A percentile compares a stretch with the other conserved stretches of the same genome.
Evolutionary conservation across 2,797 vertebrate genomes (phyloP).

Genomic region (Anguilla obscura): DNA sequence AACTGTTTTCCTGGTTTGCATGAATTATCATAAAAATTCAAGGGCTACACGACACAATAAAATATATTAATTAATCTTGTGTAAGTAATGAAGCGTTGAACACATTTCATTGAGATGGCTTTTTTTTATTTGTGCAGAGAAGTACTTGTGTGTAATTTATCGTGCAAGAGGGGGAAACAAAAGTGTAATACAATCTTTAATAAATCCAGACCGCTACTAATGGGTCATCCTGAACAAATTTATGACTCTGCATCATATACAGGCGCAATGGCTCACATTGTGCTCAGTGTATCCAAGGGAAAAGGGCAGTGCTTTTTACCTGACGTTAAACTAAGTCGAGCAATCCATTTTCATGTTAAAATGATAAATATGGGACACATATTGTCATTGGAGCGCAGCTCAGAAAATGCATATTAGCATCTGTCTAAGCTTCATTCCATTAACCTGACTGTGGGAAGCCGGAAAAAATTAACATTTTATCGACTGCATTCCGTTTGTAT

Average conservation of each 20-base stretch:
- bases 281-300: neutral
- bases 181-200: neutral
- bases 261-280: neutral
- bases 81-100: neutral
- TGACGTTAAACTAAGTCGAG: neutral
- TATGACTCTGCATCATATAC: neutral
- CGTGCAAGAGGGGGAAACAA: neutral
- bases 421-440: constrained; percentile 60
- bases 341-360: constrained; percentile 7
- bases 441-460: constrained; percentile 49
- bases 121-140: neutral
- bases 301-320: neutral
- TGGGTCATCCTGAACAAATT: neutral
- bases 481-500: constrained; percentile 53
- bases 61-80: neutral
- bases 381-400: constrained; percentile 2
- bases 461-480: constrained; percentile 63
- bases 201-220: neutral
- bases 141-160: neutral
- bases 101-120: neutral
- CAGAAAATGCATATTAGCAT: constrained; percentile 36
- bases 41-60: neutral
- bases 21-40: neutral
- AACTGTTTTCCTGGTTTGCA: neutral
- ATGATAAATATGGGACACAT: constrained; percentile 21